Base-by-base conservation (phyloP, 2,888 invertebrate genomes). In the Drosophila phalerata region DNA sequence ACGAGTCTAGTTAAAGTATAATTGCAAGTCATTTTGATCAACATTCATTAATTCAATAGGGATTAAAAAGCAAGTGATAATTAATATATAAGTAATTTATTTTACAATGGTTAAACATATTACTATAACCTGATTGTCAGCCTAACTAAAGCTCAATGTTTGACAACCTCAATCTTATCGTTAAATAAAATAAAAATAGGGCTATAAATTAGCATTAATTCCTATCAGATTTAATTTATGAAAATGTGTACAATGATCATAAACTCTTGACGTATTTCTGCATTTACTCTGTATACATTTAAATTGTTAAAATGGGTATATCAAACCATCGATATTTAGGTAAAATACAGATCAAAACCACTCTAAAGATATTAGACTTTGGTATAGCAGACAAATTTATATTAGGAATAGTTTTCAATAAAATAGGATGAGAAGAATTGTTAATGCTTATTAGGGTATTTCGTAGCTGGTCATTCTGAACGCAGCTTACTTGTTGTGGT, bases 131-230 rank as follows among this genome's bases (percentile, higher is more conserved):
- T 11, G 15, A 28, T 17, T 30, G 30, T 42, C 19, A 42, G 30
- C 17, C 10, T 3, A 51, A n/a, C 32, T 49, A 11, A 49, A 10
- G 15, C 28, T 25, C n/a, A 13, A 19, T 11, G n/a, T 25, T 38
- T 34, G 32, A 15, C 45, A 22, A 22, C 5, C 30, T 55, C 55
- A 55, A 55, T 56, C 56, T 56, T 45, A 56, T 56, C 56, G 11
- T 8, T 32, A 45, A 32, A 0, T 32, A 11, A 49, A 49, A 19
- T 19, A 11, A 49, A 49, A 32, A 32, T 5, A 43, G 15, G 30
- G 19, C 4, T 15, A 34, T 56, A 56, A 56, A 56, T 56, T 56
- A 15, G n/a, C 17, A 43, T 22, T 43, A 15, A 45, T 15, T 56
- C 32, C 32, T 11, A 32, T 32, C 32, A 30, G 43, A 45, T 22